Base-by-base conservation (phyloP, 2,888 invertebrate species). In the Thecophora atra region DNA sequence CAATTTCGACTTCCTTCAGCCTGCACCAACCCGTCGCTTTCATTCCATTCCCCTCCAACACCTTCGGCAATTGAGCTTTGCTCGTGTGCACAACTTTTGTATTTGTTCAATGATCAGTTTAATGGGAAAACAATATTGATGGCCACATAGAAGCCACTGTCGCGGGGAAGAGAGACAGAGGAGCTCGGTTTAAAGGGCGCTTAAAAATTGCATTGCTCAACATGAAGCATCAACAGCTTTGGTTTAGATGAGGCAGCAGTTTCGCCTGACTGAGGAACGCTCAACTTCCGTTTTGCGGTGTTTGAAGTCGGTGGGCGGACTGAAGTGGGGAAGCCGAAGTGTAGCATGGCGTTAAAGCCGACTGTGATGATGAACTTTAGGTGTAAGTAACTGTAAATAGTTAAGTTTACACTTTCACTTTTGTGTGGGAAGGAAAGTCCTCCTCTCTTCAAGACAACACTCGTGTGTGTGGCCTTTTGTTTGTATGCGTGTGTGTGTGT, bases 111-210 rank as follows among this genome's bases (percentile, higher is more conserved):
- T 83, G 83, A 85, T 84, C 84, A 85, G 81, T 84, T 85, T 84
- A 85, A 85, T 85, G 80, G 83, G 84, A 80, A 83, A 85, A 84
- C 84, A 84, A 85, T 85, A 84, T 84, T 82, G 81, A 82, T 83
- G 81, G 81, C 79, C 78, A 71, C 67, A 54, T 42, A 24, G 65
- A 70, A 58, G 69, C 72, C 83, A 83, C 82, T 83, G 24, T 19
- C 17, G 30, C 21, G 54, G 56, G 47, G 62, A 15, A 17, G 64
- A 44, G 24, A 17, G 58, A 3, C 13, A 8, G 56, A 3, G 37
- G 24, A 58, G n/a, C n/a, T n/a, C n/a, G n/a, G n/a, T n/a, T n/a
- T n/a, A n/a, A 47, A 47, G 67, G 15, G 56, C 15, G 54, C 30
- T 58, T 58, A 58, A 58, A 58, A 28, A 58, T 28, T 58, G 56